These are phyloP conservation scores for Antitype chi DNA, from an alignment of 2,888 invertebrate genomes.

Conservation along the genomic window DNA sequence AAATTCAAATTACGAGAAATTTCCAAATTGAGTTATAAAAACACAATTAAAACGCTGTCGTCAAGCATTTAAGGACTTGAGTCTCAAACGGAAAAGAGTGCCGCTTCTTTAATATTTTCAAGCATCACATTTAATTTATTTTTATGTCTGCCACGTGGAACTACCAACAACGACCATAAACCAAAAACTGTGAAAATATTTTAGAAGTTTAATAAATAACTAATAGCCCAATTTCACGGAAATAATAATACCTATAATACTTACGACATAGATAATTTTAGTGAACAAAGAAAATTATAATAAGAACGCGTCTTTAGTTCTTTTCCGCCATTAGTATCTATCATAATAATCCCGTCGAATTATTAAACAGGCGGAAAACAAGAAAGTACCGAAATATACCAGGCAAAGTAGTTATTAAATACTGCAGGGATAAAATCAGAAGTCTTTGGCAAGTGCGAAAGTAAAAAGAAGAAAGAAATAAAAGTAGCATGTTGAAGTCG, in stretches of 20 bases:
- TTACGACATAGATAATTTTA: slow-evolving; percentile 7
- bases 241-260: not conserved
- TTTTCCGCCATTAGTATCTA: slow-evolving; percentile 2
- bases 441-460: slow-evolving; percentile 16
- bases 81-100: not conserved
- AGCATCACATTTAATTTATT: slow-evolving; percentile 4
- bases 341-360: not conserved
- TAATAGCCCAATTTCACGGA: not conserved
- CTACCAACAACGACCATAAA: not conserved
- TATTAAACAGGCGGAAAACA: slow-evolving; percentile 1
- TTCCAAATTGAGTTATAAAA: slow-evolving; percentile 35
- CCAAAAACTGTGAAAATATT: not conserved
- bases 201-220: not conserved
- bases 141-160: not conserved
- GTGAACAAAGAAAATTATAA: slow-evolving; percentile 24
- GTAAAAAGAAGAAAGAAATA: slow-evolving; percentile 30
- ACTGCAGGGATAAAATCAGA: slow-evolving; percentile 11
- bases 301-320: not conserved
- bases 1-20: slow-evolving; percentile 39
- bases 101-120: not conserved
- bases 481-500: slow-evolving; percentile 34
- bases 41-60: slow-evolving; percentile 31
- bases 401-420: slow-evolving; percentile 7
- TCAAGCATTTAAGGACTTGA: slow-evolving; percentile 11
- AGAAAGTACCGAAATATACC: not conserved